Evolutionary conservation across 1,140 invertebrate genomes (phyloP), one percentile per base, ranked within the genome.

Genomic region (Apocrypta bakeri): DNA sequence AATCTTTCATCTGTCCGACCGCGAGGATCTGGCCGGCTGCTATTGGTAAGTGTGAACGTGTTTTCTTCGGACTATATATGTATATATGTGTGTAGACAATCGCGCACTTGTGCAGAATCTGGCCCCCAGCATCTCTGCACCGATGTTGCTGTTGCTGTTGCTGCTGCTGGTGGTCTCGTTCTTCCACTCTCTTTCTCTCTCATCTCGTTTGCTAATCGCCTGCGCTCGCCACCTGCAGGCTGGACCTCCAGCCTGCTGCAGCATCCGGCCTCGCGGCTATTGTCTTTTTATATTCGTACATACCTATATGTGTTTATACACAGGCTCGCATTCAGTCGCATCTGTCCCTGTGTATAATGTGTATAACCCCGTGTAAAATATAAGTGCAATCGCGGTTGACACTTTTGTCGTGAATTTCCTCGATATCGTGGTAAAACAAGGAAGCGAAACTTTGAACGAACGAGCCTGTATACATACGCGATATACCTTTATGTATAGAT

Each of bases 41-140:
- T 56, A 56, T 56, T 56, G 48, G 48, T 56, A 56, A 56, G 48
- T 56, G 48, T 56, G 48, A 56, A 56, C 48, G 17, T 72, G 69
- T 72, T 72, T 33, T 9, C 25, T 17, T 21, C 1, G n/a, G 25
- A 8, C 21, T 63, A 0, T 64, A 27, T 25, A 11, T 29, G n/a
- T 14, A 61, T n/a, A 9, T 37, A 37, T 37, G n/a, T 37, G 9
- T 37, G 33, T 9, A 9, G 3, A 56, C 48, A n/a, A 56, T 56
- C 48, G 48, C 21, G 48, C 48, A 56, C 48, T 56, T 56, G 48
- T 56, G 48, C 48, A n/a, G 48, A 56, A 56, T 56, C 14, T 56
- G 48, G 48, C 14, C 48, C 48, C 48, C 48, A n/a, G 48, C 48
- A n/a, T 56, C 48, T 21, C 48, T 56, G 33, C 33, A 37, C 3